These are phyloP conservation scores for Orchestia grillus DNA, from an alignment of 1,140 invertebrate genomes.

Conservation along the genomic window DNA sequence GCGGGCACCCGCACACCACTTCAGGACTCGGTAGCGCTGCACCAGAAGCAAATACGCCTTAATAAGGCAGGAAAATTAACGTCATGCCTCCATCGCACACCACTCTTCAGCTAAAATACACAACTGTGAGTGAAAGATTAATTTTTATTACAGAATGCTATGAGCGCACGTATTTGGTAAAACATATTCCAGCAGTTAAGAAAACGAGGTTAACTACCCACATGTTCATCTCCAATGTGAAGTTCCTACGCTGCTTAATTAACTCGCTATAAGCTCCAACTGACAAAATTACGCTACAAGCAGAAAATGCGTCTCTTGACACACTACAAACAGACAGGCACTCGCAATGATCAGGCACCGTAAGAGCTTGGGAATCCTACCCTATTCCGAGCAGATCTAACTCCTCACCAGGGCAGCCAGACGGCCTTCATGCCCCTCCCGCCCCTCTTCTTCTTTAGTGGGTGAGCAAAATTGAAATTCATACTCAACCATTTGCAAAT, in stretches of 20 bases:
- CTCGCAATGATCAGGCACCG: too few relatives aligned
- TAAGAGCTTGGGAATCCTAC: too few relatives aligned
- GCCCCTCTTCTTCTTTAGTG: background rate
- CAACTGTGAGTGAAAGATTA: background rate
- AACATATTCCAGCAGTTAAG: background rate
- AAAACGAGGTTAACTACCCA: background rate
- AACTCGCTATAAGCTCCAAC: background rate
- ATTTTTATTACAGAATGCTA: background rate
- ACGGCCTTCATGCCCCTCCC: background rate
- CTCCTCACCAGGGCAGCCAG: background rate
- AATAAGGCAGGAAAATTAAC: background rate
- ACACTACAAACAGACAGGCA: too few relatives aligned
- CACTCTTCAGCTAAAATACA: background rate
- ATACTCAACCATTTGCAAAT: background rate
- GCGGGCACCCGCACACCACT: background rate
- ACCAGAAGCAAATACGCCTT: too few relatives aligned
- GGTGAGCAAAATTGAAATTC: background rate
- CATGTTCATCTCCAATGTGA: background rate
- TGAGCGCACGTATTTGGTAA: background rate
- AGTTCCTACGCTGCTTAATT: background rate
- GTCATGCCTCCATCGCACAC: background rate
- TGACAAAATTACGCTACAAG: background rate
- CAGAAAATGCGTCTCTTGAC: background rate
- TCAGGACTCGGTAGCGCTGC: too few relatives aligned
- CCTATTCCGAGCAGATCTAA: too few relatives aligned